Percentiles rank a stretch among this genome's conserved stretches.
phyloP scores from a whole-genome alignment of 1,140 invertebrate species.

The Apolygus lucorum region DNA sequence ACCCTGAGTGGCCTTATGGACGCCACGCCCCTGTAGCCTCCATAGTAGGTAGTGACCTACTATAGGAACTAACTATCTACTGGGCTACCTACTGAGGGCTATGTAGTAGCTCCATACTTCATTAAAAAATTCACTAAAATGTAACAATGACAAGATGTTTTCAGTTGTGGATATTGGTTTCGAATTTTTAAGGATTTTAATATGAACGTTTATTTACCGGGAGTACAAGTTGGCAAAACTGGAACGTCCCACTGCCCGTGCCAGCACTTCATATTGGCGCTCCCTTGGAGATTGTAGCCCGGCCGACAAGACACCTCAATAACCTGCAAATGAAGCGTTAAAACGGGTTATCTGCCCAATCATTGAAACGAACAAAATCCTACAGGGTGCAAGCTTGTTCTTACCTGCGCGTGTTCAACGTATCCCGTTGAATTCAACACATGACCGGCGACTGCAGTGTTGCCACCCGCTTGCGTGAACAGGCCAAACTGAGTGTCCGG shows the following conservation, averaged over 20 bases:
- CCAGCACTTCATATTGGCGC: slow-evolving; percentile 61
- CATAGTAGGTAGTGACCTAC: too few species aligned
- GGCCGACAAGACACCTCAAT: slow-evolving; percentile 55
- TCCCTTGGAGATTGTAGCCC: slow-evolving; percentile 59
- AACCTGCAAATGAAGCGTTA: too few species aligned
- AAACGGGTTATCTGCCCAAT: too few species aligned
- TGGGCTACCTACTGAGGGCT: too few species aligned
- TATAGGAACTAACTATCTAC: too few species aligned
- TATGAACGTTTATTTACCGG: too few species aligned
- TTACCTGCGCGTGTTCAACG: slow-evolving; percentile 45
- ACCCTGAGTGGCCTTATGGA: too few species aligned
- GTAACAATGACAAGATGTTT: not conserved
- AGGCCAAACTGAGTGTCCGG: slow-evolving; percentile 53
- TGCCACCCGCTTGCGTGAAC: slow-evolving; percentile 40
- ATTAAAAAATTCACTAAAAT: not conserved
- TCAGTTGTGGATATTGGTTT: too few species aligned
- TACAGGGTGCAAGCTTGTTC: slow-evolving; percentile 22
- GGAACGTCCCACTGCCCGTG: slow-evolving; percentile 68
- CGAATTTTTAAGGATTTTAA: too few species aligned
- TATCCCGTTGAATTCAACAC: slow-evolving; percentile 41
- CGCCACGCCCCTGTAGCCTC: too few species aligned
- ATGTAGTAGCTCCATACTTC: too few species aligned
- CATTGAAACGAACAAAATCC: too few species aligned
- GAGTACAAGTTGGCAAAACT: slow-evolving; percentile 63
- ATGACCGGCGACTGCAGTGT: slow-evolving; percentile 38